Conservation (phyloP, 2,113 vertebrate genomes). For the Sinocyclocheilus anophthalmus region DNA sequence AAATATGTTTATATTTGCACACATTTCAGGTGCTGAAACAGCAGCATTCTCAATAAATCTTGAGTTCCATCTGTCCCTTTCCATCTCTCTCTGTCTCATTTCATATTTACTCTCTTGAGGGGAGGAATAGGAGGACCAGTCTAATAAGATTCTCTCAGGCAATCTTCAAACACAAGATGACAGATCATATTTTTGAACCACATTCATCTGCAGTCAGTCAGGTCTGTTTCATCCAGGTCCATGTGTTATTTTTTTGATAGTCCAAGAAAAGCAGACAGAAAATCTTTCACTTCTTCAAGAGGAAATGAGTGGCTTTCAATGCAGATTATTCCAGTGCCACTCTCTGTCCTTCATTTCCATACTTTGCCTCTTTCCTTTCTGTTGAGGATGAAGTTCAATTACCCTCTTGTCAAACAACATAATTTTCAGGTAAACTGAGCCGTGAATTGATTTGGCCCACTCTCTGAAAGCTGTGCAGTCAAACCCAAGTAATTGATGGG, state of each 20-base stretch:
- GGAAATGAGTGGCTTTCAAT: conserved; percentile 9
- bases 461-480: conserved; percentile 41
- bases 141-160: background rate
- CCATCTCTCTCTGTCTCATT: conserved; percentile 20
- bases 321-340: conserved; percentile 9
- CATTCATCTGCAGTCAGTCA: conserved; percentile 5
- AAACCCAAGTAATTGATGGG: conserved; percentile 44
- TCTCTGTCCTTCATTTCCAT: conserved; percentile 4
- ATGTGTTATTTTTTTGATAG: background rate
- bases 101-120: background rate
- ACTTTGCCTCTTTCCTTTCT: background rate
- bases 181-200: conserved; percentile 19
- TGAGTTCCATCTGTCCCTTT: background rate
- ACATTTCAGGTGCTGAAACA: background rate
- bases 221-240: background rate
- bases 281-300: background rate
- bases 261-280: background rate
- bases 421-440: conserved; percentile 51
- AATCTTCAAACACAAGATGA: conserved; percentile 9
- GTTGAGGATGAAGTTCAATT: conserved; percentile 24
- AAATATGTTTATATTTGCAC: background rate
- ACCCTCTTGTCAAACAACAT: conserved; percentile 43
- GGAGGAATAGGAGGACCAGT: background rate
- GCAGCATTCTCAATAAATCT: conserved; percentile 19
- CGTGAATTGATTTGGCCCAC: conserved; percentile 38